These are phyloP conservation scores for Tetragnatha versicolor DNA, from an alignment of 1,140 invertebrate species.

Conservation along the genomic window DNA sequence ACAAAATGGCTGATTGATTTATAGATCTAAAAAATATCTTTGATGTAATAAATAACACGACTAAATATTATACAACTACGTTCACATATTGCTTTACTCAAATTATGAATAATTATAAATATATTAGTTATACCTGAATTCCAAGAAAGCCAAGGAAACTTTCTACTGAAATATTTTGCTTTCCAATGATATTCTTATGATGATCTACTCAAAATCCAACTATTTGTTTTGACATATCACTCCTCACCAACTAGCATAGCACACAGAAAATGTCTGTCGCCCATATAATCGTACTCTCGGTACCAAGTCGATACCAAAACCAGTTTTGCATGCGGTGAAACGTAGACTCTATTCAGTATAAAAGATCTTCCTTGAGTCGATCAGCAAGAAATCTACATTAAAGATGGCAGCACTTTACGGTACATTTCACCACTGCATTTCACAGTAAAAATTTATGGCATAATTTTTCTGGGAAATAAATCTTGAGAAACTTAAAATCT, in stretches of 20 bases:
- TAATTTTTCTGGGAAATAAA: no score
- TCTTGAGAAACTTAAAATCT: no score
- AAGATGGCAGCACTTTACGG: no score
- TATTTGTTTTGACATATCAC: conserved; percentile 44
- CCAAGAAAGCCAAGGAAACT: neutral
- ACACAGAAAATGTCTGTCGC: conserved; percentile 49
- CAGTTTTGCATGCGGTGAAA: no score
- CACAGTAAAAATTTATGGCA: no score
- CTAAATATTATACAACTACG: conserved; percentile 13
- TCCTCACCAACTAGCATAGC: neutral
- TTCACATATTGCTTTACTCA: conserved; percentile 20
- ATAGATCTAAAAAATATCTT: no score
- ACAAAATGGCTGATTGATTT: no score
- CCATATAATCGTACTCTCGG: conserved; percentile 37
- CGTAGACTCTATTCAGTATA: no score
- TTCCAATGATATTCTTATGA: neutral
- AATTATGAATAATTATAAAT: neutral
- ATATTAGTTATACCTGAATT: neutral
- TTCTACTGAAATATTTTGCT: neutral
- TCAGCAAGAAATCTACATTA: no score
- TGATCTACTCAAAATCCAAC: conserved; percentile 2
- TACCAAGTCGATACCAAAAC: conserved; percentile 10
- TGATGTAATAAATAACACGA: no score
- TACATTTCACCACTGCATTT: no score
- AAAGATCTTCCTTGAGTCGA: no score